Evolutionary conservation across 2,888 invertebrate genomes (phyloP), one percentile per base, ranked within the genome.

Genomic region (Limnephilus marmoratus): DNA sequence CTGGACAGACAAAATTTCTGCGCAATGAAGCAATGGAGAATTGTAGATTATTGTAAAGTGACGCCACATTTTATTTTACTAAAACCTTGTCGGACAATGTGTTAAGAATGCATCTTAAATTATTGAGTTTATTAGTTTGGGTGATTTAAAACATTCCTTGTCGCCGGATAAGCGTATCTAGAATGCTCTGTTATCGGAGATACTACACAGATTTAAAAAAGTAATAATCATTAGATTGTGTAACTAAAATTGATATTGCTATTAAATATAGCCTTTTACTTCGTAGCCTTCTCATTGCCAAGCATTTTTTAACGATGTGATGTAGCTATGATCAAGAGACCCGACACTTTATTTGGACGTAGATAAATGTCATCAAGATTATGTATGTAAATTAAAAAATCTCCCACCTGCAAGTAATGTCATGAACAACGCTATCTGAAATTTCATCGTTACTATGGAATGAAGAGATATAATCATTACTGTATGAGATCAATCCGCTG

Each of bases 311-410:
- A 29, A 82, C 82, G 45, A 12, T 12, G 13, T 29, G 29, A 9
- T 82, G 82, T 4, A 12, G 12, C 31, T 82, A 31, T 31, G 82
- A 82, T 82, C 82, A 82, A 29, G 82, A 34, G 31, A 31, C 13
- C 82, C 12, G 29, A 31, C 29, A 31, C 82, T 82, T 34, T 34
- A 82, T 82, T 82, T 82, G 29, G 82, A 82, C 82, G 15, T 82
- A 82, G 82, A 82, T 82, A 34, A 34, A 82, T 82, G 82, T 82
- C 82, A 34, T 82, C 31, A 12, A 82, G 82, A 31, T 82, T 82
- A 82, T 82, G 82, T 31, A 82, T 82, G 82, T 82, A 82, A 82
- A 82, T 82, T 82, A 82, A 12, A 29, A 81, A 81, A 13, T 82
- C 53, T 68, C 18, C 18, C 24, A 53, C 53, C 18, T 15, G 18